These are phyloP conservation scores for Falco rusticolus DNA, from an alignment of 2,797 vertebrate genomes.

Conservation along the genomic window DNA sequence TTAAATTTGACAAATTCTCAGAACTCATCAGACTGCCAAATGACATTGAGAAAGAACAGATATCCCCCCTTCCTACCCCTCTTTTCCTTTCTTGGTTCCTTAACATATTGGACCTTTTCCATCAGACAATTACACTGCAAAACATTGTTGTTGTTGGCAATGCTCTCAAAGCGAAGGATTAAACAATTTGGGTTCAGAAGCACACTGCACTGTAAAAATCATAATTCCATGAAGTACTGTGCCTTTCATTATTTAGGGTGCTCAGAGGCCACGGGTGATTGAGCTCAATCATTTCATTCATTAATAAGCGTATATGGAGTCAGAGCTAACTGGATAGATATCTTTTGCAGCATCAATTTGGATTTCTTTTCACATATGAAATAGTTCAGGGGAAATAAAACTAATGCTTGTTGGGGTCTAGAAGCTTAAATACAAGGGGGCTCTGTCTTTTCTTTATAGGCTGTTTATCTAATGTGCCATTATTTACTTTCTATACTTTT, in stretches of 20 bases:
- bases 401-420: not conserved
- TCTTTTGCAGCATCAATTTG: not conserved
- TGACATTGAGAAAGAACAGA: constrained; percentile 60
- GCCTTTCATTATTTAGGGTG: not conserved
- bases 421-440: not conserved
- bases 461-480: not conserved
- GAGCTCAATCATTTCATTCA: not conserved
- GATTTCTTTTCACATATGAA: constrained; percentile 1
- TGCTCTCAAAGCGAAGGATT: constrained; percentile 14
- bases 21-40: constrained; percentile 43
- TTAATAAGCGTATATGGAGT: not conserved
- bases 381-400: not conserved
- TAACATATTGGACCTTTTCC: constrained; percentile 1
- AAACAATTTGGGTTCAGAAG: constrained; percentile 52
- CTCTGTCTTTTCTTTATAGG: not conserved
- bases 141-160: constrained; percentile 38
- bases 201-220: not conserved
- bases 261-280: not conserved
- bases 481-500: not conserved
- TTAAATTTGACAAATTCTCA: constrained; percentile 54
- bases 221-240: not conserved
- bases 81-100: not conserved
- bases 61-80: not conserved
- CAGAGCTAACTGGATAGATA: not conserved
- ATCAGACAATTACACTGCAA: constrained; percentile 28